Base-by-base conservation (phyloP, 2,888 invertebrate genomes). In the Acleris sparsana region DNA sequence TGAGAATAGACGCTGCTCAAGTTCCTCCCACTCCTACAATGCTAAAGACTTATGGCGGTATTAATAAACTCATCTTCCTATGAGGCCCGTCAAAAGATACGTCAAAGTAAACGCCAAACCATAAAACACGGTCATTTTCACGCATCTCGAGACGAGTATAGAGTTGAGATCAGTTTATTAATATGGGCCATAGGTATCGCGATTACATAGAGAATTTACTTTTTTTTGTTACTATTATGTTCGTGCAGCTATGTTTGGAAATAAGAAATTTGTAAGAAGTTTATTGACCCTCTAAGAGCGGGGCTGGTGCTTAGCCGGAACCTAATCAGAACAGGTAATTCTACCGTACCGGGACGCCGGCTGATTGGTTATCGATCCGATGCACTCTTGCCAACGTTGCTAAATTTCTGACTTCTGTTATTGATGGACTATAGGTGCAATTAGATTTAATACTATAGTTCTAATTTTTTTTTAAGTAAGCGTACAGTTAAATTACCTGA, bases 301-400 rank as follows among this genome's bases (percentile, higher is more conserved):
- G 71, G 74, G 77, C 72, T 75, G 79, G 80, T 80, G 80, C 83
- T 84, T 81, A 82, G 83, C 76, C 77, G 77, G 79, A 77, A 80
- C 81, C 85, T 88, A 89, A 90, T 89, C 88, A 87, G 79, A 76
- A 73, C 72, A 86, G 86, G 87, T 88, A 87, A 86, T 85, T 83
- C 81, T 77, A 76, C 78, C 75, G 52, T 68, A 69, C 73, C 69
- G 69, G 70, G 69, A 57, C 65, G 44, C 64, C 58, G 74, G 75
- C 84, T 89, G 92, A 91, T 91, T 91, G 89, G 87, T 79, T 92
- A 92, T 92, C 89, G 92, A 92, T 80, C 87, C 77, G 70, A 64
- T 76, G 78, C 81, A 79, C 78, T 80, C 77, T 79, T 78, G 78
- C 69, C 72, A 76, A 76, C 72, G 71, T 75, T 70, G 75, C 70